Evolutionary conservation across 2,888 invertebrate species (phyloP).

Genomic region (Ethmia dodecea): DNA sequence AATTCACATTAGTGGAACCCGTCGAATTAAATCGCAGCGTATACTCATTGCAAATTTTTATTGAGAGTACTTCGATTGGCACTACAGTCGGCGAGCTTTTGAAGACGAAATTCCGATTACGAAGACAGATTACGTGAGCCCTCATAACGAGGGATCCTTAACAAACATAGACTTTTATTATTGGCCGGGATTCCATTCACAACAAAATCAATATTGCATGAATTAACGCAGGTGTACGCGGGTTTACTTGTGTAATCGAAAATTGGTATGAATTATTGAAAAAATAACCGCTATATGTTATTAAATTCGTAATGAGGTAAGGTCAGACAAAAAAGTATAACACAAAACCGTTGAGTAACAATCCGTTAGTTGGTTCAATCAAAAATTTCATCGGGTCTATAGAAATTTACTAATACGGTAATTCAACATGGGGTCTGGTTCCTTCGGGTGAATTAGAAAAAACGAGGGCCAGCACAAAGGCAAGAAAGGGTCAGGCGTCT

Average conservation of each 20-base stretch:
- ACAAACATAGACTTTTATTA: not conserved
- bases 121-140: too few relatives aligned
- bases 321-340: slow-evolving; percentile 38
- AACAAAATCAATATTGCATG: not conserved
- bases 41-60: too few relatives aligned
- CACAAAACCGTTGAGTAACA: slow-evolving; percentile 64
- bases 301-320: slow-evolving; percentile 38
- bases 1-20: too few relatives aligned
- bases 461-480: slow-evolving; percentile 68
- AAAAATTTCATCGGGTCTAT: slow-evolving; percentile 72
- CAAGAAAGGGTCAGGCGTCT: slow-evolving; percentile 74
- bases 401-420: slow-evolving; percentile 74
- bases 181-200: not conserved
- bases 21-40: too few relatives aligned
- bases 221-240: slow-evolving; percentile 6
- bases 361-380: slow-evolving; percentile 71
- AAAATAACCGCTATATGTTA: slow-evolving; percentile 25
- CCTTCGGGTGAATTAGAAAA: slow-evolving; percentile 44
- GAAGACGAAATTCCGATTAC: slow-evolving; percentile 33
- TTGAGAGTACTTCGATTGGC: slow-evolving; percentile 64
- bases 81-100: slow-evolving; percentile 62
- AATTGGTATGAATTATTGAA: slow-evolving; percentile 15
- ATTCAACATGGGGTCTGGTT: slow-evolving; percentile 67
- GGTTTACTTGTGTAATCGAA: slow-evolving; percentile 7
- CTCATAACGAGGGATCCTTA: slow-evolving; percentile 23